These are phyloP conservation scores for Muscidifurax raptorellus DNA, from an alignment of 1,140 invertebrate genomes.

Conservation along the genomic window DNA sequence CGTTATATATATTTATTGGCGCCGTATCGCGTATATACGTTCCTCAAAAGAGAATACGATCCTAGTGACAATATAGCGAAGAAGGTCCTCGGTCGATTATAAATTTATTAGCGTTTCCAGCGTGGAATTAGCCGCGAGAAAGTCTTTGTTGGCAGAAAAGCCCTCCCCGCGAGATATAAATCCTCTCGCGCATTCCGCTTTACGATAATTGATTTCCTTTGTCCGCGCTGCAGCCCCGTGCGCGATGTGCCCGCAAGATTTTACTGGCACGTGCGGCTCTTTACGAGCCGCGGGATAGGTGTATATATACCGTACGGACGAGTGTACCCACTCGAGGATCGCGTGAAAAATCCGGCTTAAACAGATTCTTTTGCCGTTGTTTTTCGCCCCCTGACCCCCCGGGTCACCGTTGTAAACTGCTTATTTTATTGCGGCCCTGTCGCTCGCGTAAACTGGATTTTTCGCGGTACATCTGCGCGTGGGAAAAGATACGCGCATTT, in stretches of 20 bases:
- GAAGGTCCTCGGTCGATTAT: no score
- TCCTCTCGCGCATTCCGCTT: background rate
- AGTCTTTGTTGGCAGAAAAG: no score
- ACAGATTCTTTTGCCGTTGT: background rate
- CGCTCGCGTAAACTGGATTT: background rate
- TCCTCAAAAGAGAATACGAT: no score
- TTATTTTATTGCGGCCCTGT: background rate
- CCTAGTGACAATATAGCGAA: no score
- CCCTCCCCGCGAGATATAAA: background rate
- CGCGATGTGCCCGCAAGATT: background rate
- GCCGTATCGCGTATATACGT: no score
- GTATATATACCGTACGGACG: background rate
- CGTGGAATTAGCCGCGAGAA: no score
- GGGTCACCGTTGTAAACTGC: background rate
- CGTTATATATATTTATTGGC: no score
- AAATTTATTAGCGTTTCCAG: no score
- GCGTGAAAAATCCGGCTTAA: slow-evolving; percentile 5
- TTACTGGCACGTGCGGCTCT: background rate
- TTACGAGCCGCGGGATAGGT: background rate
- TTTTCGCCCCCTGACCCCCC: background rate
- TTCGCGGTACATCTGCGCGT: background rate
- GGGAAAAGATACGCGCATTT: background rate
- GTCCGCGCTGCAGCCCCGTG: background rate
- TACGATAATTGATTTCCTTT: slow-evolving; percentile 32
- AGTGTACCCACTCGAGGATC: no score